Percentiles rank a stretch among this genome's conserved stretches.
phyloP scores from a whole-genome alignment of 2,113 vertebrate genomes.

The Bubo bubo region DNA sequence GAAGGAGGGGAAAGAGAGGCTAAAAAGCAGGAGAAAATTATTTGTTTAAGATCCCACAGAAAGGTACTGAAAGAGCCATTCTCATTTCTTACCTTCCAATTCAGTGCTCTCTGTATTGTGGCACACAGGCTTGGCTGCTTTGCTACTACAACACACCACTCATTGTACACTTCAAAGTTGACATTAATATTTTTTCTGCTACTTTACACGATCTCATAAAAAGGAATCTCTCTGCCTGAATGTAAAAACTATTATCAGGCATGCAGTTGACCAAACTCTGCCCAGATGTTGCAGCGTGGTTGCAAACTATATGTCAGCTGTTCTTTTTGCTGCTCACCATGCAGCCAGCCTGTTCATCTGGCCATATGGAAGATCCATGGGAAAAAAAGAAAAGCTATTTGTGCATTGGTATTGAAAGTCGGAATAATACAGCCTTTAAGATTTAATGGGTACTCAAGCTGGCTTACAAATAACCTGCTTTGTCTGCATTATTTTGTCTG shows the following conservation, averaged over 20 bases:
- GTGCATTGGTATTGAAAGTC: constrained; percentile 67
- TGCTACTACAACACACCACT: not conserved
- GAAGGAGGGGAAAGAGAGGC: not conserved
- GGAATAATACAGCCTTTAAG: constrained; percentile 74
- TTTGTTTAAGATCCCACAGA: not conserved
- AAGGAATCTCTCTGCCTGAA: constrained; percentile 26
- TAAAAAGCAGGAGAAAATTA: not conserved
- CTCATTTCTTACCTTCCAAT: not conserved
- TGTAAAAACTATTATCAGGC: constrained; percentile 55
- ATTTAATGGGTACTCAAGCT: constrained; percentile 76
- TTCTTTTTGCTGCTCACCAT: constrained; percentile 69
- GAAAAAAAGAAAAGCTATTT: constrained; percentile 70
- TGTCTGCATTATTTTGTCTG: constrained; percentile 62
- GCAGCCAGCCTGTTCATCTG: constrained; percentile 70
- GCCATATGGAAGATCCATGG: constrained; percentile 72
- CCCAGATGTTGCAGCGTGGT: constrained; percentile 68
- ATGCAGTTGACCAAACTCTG: constrained; percentile 65
- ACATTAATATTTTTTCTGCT: not conserved
- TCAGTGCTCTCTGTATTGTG: not conserved
- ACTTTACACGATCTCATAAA: not conserved
- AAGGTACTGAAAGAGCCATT: not conserved
- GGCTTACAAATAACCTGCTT: constrained; percentile 73
- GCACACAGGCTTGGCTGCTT: not conserved
- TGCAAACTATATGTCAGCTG: constrained; percentile 71
- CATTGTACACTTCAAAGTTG: not conserved